phyloP scores from a whole-genome alignment of 1,140 invertebrate genomes.

The Papilio glaucus region DNA sequence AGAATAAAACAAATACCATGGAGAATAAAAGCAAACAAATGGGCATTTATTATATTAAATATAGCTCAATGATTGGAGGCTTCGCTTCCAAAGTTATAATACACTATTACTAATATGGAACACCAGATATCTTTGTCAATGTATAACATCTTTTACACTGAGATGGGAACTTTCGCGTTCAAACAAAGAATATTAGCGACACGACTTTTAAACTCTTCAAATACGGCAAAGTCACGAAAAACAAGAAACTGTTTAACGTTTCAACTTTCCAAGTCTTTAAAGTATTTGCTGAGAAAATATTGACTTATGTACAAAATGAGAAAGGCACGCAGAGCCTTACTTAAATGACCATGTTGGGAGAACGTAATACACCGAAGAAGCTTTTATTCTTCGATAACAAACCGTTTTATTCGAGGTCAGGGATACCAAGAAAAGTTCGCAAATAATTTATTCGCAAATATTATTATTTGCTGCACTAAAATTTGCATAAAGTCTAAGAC shows the following conservation, averaged over 20 bases:
- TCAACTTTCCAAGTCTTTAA: conserved; percentile 51
- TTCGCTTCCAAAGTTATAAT: background rate
- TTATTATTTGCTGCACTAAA: conserved; percentile 54
- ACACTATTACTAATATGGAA: background rate
- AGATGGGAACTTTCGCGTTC: conserved; percentile 53
- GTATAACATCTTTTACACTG: conserved; percentile 43
- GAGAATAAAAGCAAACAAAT: conserved; percentile 22
- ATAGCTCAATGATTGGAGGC: background rate
- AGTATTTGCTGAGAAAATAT: conserved; percentile 56
- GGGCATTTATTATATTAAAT: background rate
- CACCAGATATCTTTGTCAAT: background rate
- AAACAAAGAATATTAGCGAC: conserved; percentile 65
- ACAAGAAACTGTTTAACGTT: conserved; percentile 55
- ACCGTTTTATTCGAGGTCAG: conserved; percentile 40
- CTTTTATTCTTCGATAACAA: conserved; percentile 32
- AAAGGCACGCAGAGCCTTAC: conserved; percentile 31
- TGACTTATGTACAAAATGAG: conserved; percentile 28
- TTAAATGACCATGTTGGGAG: conserved; percentile 39
- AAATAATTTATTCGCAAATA: no score
- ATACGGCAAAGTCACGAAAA: conserved; percentile 45
- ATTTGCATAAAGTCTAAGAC: conserved; percentile 56
- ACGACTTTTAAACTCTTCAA: conserved; percentile 51
- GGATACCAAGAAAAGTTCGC: conserved; percentile 52
- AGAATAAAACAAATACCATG: conserved; percentile 55
- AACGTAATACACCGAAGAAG: conserved; percentile 38